phyloP scores from a whole-genome alignment of 2,888 invertebrate species.

The Bruchidius siliquastri region DNA sequence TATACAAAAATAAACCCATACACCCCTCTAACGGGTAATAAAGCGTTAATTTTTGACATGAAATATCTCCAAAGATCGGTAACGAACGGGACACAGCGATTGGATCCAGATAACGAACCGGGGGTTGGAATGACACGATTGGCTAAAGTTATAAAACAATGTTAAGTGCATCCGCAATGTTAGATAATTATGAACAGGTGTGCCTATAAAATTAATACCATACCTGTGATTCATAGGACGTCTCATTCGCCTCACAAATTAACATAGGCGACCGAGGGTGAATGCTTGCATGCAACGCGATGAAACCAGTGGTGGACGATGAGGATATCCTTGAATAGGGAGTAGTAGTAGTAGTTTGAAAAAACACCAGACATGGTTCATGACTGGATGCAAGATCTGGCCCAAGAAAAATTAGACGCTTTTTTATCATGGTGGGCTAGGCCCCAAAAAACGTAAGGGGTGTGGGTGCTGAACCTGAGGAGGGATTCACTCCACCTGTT shows the following conservation, averaged over 20 bases:
- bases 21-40: background rate
- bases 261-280: conserved; percentile 17
- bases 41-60: background rate
- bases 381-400: no score
- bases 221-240: conserved; percentile 28
- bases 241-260: conserved; percentile 29
- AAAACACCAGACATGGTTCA: no score
- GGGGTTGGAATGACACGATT: background rate
- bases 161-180: conserved; percentile 8
- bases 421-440: no score
- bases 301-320: background rate
- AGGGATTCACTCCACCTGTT: no score
- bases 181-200: conserved; percentile 23
- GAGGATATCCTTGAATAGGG: background rate
- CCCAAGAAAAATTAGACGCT: no score
- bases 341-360: no score
- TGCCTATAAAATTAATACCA: conserved; percentile 22
- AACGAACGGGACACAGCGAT: background rate
- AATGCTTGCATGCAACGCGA: conserved; percentile 20
- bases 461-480: no score
- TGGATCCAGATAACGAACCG: background rate
- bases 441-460: no score
- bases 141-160: conserved; percentile 5
- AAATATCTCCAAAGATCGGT: background rate
- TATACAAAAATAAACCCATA: background rate